These are phyloP conservation scores for Pelochelys cantorii DNA, from an alignment of 2,797 vertebrate genomes.

Conservation along the genomic window DNA sequence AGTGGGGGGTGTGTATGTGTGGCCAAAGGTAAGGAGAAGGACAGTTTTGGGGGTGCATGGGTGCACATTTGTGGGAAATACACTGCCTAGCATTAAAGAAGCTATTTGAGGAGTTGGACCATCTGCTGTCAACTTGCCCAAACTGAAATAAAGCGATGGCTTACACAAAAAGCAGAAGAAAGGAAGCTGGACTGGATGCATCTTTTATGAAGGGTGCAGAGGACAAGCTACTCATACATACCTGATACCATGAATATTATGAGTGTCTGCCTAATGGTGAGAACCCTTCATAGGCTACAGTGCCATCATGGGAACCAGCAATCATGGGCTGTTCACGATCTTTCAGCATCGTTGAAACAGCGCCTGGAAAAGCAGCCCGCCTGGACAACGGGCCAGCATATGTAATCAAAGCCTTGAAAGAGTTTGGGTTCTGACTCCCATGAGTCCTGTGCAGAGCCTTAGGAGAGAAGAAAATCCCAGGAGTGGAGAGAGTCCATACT, in stretches of 20 bases:
- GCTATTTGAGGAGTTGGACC: neutral
- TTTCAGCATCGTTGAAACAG: neutral
- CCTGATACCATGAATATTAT: neutral
- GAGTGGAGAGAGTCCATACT: neutral
- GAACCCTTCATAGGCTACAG: neutral
- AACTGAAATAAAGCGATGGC: neutral
- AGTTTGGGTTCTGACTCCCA: neutral
- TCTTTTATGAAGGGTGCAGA: neutral
- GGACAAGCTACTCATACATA: neutral
- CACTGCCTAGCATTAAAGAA: neutral
- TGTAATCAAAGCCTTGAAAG: neutral
- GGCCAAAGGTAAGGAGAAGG: neutral
- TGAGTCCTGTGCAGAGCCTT: neutral
- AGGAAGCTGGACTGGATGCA: neutral
- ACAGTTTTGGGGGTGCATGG: rapidly evolving
- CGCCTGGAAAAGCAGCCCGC: neutral
- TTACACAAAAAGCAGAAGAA: neutral
- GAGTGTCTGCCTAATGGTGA: neutral
- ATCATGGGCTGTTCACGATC: neutral
- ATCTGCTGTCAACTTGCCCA: neutral
- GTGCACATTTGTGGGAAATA: neutral
- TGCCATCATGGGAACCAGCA: neutral
- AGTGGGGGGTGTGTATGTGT: rapidly evolving
- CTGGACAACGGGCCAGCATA: neutral
- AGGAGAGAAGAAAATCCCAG: neutral